A percentile compares a stretch with the other conserved stretches of the same genome.
These are phyloP conservation scores for Machimus atricapillus DNA, from an alignment of 2,888 invertebrate genomes.

Conservation along the genomic window DNA sequence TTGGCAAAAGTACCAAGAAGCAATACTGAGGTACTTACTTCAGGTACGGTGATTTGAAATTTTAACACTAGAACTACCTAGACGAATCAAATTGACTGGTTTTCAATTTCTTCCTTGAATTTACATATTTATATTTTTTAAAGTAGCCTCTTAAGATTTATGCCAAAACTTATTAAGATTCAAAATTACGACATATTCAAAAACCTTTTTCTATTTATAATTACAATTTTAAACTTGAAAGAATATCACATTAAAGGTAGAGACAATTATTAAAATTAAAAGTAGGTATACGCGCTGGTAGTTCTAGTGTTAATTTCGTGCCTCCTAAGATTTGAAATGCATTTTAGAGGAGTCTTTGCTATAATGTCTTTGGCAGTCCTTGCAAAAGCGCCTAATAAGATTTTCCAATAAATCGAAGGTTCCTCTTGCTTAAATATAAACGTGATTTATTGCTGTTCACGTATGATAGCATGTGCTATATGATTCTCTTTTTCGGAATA, in stretches of 20 bases:
- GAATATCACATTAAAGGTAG: no score
- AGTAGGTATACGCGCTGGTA: no score
- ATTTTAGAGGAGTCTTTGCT: not conserved
- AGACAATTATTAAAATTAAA: no score
- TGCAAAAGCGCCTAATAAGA: not conserved
- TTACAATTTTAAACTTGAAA: no score
- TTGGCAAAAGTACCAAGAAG: not conserved
- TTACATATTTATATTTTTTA: no score
- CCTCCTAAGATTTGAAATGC: not conserved
- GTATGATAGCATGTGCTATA: not conserved
- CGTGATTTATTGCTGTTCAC: not conserved
- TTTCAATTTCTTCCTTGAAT: no score
- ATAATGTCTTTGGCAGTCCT: not conserved
- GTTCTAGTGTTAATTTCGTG: not conserved
- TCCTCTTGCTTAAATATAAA: not conserved
- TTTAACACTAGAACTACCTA: no score
- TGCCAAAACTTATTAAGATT: no score
- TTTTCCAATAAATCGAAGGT: not conserved
- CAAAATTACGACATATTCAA: no score
- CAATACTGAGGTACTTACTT: not conserved
- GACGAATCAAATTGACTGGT: no score
- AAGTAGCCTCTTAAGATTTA: no score
- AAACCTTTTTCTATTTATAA: no score
- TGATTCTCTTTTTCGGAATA: not conserved
- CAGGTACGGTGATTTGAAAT: not conserved